A percentile compares a stretch with the other conserved stretches of the same genome.
These are phyloP conservation scores for Aromia moschata DNA, from an alignment of 2,888 invertebrate genomes.

Conservation along the genomic window DNA sequence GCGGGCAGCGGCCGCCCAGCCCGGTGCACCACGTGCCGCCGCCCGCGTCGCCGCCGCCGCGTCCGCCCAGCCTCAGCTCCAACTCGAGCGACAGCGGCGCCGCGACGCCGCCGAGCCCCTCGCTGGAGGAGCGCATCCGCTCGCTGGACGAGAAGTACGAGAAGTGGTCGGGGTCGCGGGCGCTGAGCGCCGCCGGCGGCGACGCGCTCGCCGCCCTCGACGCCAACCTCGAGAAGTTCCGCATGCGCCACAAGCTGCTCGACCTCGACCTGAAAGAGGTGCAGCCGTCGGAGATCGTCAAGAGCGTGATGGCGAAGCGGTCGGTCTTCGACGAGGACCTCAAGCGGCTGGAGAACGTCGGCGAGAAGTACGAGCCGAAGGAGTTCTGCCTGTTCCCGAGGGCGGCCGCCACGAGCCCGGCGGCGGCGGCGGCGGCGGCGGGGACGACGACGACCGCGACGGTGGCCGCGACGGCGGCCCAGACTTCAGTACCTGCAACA, in stretches of 20 bases:
- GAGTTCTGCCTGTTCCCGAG: conserved; percentile 64
- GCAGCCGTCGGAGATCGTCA: conserved; percentile 93
- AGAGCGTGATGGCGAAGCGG: conserved; percentile 88
- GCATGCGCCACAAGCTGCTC: conserved; percentile 77
- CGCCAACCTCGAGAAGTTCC: conserved; percentile 66
- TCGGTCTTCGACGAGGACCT: conserved; percentile 97
- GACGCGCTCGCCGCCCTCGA: conserved; percentile 66
- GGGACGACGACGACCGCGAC: conserved; percentile 28
- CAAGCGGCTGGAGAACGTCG: conserved; percentile 87
- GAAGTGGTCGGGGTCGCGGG: conserved; percentile 81
- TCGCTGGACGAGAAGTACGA: conserved; percentile 94
- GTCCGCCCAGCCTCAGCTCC: conserved; percentile 80
- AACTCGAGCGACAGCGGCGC: conserved; percentile 76
- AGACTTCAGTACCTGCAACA: conserved; percentile 42
- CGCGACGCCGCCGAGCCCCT: conserved; percentile 75
- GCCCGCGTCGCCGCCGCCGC: conserved; percentile 72
- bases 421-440: no score
- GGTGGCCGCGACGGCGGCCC: conserved; percentile 29
- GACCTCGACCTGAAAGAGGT: conserved; percentile 73
- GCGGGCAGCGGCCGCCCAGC: conserved; percentile 55
- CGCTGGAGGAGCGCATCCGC: conserved; percentile 90
- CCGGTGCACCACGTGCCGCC: conserved; percentile 63
- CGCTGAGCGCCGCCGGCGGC: conserved; percentile 67
- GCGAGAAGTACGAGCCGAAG: conserved; percentile 81
- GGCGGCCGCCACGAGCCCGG: conserved; percentile 25